Evolutionary conservation across 2,113 vertebrate species (phyloP).

Genomic region (Colossoma macropomum): DNA sequence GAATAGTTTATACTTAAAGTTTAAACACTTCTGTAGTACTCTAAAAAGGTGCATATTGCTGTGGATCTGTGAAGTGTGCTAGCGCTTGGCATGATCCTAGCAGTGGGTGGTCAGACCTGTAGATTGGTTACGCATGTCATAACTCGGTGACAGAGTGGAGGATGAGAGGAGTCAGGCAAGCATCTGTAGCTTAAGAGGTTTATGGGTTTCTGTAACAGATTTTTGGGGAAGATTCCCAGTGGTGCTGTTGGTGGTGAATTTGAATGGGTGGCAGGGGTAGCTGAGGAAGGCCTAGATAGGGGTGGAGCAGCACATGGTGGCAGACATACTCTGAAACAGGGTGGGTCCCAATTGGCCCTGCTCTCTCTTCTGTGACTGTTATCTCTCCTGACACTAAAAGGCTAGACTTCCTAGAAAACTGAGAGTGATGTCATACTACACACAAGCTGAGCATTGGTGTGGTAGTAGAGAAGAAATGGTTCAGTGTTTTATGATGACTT

Average conservation of each 20-base stretch:
- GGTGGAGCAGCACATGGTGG: background rate
- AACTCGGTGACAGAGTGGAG: background rate
- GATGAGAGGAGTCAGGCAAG: background rate
- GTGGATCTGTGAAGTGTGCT: conserved; percentile 3
- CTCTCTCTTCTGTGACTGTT: conserved; percentile 23
- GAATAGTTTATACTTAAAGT: background rate
- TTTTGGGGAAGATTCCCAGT: background rate
- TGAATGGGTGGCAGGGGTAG: background rate
- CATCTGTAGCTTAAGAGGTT: background rate
- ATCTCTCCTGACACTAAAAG: conserved; percentile 30
- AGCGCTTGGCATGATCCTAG: conserved; percentile 36
- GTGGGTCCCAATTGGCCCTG: conserved; percentile 6
- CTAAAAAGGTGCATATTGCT: background rate
- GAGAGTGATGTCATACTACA: conserved; percentile 46
- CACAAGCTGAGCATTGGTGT: conserved; percentile 1
- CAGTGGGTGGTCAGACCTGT: conserved; percentile 9
- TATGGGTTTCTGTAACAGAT: background rate
- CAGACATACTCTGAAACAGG: background rate
- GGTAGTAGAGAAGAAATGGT: background rate
- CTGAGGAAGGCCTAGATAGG: background rate
- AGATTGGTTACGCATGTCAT: conserved; percentile 34
- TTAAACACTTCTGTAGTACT: background rate
- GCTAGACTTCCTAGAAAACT: conserved; percentile 25
- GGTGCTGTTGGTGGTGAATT: background rate
- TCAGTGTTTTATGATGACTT: background rate